These are phyloP conservation scores for Xylocopa sonorina DNA, from an alignment of 1,140 invertebrate genomes.

Conservation along the genomic window DNA sequence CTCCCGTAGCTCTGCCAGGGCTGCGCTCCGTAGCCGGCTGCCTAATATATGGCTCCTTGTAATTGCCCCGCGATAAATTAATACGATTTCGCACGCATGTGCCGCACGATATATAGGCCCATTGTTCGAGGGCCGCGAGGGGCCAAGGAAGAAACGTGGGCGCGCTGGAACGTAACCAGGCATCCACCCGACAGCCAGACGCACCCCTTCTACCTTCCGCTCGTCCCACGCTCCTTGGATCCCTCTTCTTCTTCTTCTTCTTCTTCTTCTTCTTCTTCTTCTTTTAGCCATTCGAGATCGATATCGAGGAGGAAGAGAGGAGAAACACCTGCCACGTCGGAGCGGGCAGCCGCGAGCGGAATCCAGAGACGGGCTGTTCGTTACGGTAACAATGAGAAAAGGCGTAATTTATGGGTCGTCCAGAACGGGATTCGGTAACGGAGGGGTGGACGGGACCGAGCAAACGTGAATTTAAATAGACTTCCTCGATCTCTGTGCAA, in stretches of 20 bases:
- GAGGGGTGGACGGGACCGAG: background rate
- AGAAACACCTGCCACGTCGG: constrained; percentile 53
- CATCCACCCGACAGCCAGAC: background rate
- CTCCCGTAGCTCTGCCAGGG: constrained; percentile 40
- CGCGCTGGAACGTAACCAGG: background rate
- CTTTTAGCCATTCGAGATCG: constrained; percentile 16
- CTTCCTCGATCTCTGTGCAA: constrained; percentile 22
- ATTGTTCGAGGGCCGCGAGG: constrained; percentile 68
- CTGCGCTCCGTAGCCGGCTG: constrained; percentile 51
- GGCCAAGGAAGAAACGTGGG: background rate
- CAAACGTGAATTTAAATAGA: constrained; percentile 43
- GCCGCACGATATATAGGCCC: constrained; percentile 76
- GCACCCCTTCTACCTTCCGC: background rate
- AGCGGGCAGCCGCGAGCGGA: constrained; percentile 11
- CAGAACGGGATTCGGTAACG: constrained; percentile 5
- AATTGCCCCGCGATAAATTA: constrained; percentile 78
- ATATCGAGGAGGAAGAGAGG: constrained; percentile 41
- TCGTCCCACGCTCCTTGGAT: background rate
- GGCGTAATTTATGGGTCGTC: constrained; percentile 51
- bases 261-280: constrained; percentile 5
- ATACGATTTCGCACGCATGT: constrained; percentile 79
- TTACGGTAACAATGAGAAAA: constrained; percentile 59
- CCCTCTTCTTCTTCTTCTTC: background rate
- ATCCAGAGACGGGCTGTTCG: constrained; percentile 31
- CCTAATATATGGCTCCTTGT: constrained; percentile 77